Base-by-base conservation (phyloP, 2,888 invertebrate genomes). In the Graphium colonna region DNA sequence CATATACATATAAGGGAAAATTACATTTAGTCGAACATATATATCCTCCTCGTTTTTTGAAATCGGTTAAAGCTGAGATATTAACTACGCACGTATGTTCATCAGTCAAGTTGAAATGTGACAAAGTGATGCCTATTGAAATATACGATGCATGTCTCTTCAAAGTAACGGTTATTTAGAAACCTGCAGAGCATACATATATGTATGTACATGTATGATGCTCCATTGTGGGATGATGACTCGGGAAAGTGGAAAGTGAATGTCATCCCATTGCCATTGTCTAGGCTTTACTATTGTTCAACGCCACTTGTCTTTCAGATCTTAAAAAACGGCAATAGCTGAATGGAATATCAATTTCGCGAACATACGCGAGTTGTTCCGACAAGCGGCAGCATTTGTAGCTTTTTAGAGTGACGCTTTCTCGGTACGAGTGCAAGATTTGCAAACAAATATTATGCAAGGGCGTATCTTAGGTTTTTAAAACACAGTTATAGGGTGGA, bases 201-300 rank as follows among this genome's bases (percentile, higher is more conserved):
- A 43, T 12, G 15, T 15, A 13, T 43, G 13, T 31, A 9, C 31
- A 31, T 10, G 8, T 31, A 7, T 15, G 21, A 31, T 38, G 36
- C 12, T 4, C 42, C 39, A 18, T 47, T 50, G 43, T 51, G 55
- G 55, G 52, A 36, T 36, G 56, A 60, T 55, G 38, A 46, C 33
- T 40, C 49, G 51, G 49, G 60, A 60, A 60, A 60, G 60, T 60
- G 48, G 60, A 58, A 60, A 60, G 60, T 60, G 50, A 28, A 17
- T 41, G 41, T 33, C 31, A 41, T 49, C 18, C 12, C 31, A 46
- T 55, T 48, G 48, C 41, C 48, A 40, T 13, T 39, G 26, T 16
- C 12, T 8, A 33, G 28, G 13, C 26, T 12, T 16, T 12, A 5
- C 49, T 13, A 49, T 42, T 49, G 42, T 49, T 41, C 41, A 18